These are phyloP conservation scores for Masnerella sp. DNA, from an alignment of 2,888 invertebrate genomes.

Conservation along the genomic window DNA sequence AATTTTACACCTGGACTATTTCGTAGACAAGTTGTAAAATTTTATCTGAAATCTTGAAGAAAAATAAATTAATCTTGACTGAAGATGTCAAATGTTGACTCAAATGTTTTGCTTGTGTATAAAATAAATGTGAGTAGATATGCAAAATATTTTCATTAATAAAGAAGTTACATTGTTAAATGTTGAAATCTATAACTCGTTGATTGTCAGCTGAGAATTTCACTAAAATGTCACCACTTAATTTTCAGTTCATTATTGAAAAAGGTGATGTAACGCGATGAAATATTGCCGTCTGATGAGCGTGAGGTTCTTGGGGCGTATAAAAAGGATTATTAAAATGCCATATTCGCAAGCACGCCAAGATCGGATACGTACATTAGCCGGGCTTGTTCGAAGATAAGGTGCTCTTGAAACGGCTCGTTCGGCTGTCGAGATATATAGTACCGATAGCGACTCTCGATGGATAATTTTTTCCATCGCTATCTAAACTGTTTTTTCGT, in stretches of 20 bases:
- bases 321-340: constrained; percentile 48
- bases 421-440: constrained; percentile 67
- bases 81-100: too few species aligned
- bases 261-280: constrained; percentile 10
- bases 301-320: neutral
- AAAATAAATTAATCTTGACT: too few species aligned
- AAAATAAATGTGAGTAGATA: too few species aligned
- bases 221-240: too few species aligned
- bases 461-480: constrained; percentile 63
- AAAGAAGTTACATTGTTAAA: too few species aligned
- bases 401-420: constrained; percentile 68
- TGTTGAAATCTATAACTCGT: too few species aligned
- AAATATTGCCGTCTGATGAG: constrained; percentile 16
- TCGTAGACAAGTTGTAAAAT: too few species aligned
- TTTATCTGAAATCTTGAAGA: too few species aligned
- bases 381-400: constrained; percentile 72
- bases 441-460: constrained; percentile 69
- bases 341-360: constrained; percentile 44
- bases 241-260: constrained; percentile 1
- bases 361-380: constrained; percentile 71
- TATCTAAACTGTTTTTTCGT: constrained; percentile 60
- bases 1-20: too few species aligned
- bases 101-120: too few species aligned
- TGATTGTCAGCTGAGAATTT: too few species aligned
- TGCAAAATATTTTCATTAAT: too few species aligned